A percentile compares a stretch with the other conserved stretches of the same genome.
These are phyloP conservation scores for Aldabrachelys gigantea DNA, from an alignment of 2,113 vertebrate species.

Conservation along the genomic window DNA sequence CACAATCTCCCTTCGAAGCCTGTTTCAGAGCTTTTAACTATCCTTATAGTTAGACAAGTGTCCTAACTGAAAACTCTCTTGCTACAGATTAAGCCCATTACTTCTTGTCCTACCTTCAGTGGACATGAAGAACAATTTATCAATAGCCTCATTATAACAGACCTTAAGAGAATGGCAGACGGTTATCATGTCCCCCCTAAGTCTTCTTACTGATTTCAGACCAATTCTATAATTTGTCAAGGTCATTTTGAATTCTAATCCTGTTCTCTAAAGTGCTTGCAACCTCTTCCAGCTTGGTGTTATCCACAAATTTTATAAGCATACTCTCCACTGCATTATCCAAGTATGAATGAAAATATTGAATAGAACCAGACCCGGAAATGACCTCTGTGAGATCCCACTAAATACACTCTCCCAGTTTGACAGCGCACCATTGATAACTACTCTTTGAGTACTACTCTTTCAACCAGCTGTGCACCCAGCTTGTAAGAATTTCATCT, in stretches of 20 bases:
- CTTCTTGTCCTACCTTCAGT: not conserved
- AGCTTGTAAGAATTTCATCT: not conserved
- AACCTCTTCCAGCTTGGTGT: not conserved
- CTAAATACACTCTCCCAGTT: not conserved
- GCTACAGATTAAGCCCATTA: not conserved
- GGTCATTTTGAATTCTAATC: not conserved
- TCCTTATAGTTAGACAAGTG: not conserved
- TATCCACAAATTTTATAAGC: not conserved
- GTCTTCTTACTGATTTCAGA: not conserved
- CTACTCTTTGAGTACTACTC: not conserved
- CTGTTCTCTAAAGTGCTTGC: not conserved
- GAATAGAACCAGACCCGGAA: not conserved
- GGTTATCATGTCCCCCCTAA: not conserved
- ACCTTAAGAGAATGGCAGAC: not conserved
- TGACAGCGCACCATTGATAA: not conserved
- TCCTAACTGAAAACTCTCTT: not conserved
- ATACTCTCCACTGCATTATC: not conserved
- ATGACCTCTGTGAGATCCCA: not conserved
- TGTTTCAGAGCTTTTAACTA: not conserved
- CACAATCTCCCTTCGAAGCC: not conserved
- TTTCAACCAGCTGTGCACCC: not conserved
- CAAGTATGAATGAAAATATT: not conserved
- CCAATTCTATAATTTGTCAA: not conserved
- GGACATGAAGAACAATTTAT: not conserved
- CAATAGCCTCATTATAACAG: not conserved